These are phyloP conservation scores for Epizoanthus ramosus DNA, from an alignment of 92 coral and sea anemone species.

Conservation along the genomic window DNA sequence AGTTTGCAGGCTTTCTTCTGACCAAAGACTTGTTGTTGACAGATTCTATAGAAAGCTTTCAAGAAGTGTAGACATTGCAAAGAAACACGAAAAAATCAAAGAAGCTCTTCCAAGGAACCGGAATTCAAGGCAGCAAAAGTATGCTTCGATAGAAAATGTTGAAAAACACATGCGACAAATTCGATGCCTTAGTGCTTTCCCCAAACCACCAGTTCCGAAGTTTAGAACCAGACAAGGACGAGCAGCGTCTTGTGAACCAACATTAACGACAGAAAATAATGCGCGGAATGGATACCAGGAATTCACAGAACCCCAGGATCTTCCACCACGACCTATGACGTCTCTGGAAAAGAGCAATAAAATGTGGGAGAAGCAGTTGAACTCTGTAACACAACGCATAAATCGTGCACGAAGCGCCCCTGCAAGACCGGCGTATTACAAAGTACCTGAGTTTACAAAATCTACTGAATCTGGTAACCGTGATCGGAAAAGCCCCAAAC, in stretches of 20 bases:
- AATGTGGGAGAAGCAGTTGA: conserved; percentile 84
- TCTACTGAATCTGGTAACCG: conserved; percentile 2
- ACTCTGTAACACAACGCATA: conserved; percentile 75
- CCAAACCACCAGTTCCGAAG: conserved; percentile 82
- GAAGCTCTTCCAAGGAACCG: conserved; percentile 47
- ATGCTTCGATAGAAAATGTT: conserved; percentile 18
- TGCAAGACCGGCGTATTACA: conserved; percentile 61
- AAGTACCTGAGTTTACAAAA: conserved; percentile 71
- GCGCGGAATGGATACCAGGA: background rate
- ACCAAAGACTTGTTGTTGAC: conserved; percentile 85
- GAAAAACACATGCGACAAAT: conserved; percentile 58
- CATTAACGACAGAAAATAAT: conserved; percentile 10
- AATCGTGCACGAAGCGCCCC: conserved; percentile 96
- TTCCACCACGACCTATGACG: conserved; percentile 87
- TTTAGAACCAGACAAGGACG: conserved; percentile 33
- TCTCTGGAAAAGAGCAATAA: conserved; percentile 79
- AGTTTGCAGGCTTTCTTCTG: conserved; percentile 77
- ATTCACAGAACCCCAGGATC: background rate
- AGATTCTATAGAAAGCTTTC: conserved; percentile 82
- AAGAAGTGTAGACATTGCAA: conserved; percentile 82
- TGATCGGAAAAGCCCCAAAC: conserved; percentile 27
- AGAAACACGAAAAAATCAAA: conserved; percentile 73
- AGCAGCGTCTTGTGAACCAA: conserved; percentile 70
- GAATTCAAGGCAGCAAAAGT: conserved; percentile 6
- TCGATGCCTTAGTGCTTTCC: conserved; percentile 76